Conservation (phyloP, 1,140 invertebrate species). For the Drosophila tropicalis region DNA sequence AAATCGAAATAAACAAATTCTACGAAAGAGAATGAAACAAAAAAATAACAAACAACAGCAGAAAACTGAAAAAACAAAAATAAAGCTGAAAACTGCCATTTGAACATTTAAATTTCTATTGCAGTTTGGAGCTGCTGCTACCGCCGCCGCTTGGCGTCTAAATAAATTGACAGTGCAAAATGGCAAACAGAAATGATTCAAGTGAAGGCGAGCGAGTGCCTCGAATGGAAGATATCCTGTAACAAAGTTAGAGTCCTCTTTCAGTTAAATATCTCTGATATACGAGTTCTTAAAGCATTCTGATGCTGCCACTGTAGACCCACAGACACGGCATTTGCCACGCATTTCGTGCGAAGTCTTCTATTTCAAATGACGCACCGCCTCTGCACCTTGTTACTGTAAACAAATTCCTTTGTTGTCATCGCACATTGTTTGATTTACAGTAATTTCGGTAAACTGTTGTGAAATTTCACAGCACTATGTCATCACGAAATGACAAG, state of each 20-base stretch:
- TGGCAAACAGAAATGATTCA: conserved; percentile 8
- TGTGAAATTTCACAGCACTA: too few species aligned
- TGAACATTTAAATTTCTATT: conserved; percentile 24
- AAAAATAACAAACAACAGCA: background rate
- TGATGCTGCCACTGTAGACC: too few species aligned
- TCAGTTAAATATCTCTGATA: too few species aligned
- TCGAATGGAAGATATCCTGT: background rate
- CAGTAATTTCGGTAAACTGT: too few species aligned
- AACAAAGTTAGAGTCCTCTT: background rate
- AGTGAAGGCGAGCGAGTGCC: background rate
- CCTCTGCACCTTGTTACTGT: too few species aligned
- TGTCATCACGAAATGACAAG: too few species aligned
- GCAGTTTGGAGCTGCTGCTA: background rate
- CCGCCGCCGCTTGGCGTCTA: conserved; percentile 8
- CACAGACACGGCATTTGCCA: too few species aligned
- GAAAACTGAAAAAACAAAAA: conserved; percentile 2
- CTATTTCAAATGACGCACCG: too few species aligned
- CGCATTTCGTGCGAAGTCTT: too few species aligned
- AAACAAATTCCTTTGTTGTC: too few species aligned
- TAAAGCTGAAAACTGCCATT: conserved; percentile 11
- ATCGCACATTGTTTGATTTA: too few species aligned
- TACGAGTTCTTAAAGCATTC: too few species aligned
- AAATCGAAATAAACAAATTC: conserved; percentile 22
- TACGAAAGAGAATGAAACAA: background rate
- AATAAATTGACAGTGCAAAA: conserved; percentile 21